phyloP scores from a whole-genome alignment of 2,797 vertebrate genomes.

The Danio tinwini region DNA sequence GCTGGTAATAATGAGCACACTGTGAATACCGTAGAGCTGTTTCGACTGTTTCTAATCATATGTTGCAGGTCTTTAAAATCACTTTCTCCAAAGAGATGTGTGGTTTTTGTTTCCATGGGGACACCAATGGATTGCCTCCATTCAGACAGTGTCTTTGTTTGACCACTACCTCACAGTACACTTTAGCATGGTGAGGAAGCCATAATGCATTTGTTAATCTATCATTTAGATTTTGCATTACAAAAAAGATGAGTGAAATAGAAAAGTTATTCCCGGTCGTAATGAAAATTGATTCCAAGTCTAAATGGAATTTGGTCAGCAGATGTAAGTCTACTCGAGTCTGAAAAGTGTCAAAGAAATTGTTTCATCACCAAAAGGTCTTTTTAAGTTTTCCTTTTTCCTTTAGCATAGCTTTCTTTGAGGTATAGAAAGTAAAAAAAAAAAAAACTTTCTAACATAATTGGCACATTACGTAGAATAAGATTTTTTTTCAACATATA shows the following conservation, averaged over 20 bases:
- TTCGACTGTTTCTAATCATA: conserved; percentile 37
- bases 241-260: background rate
- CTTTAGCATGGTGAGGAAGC: background rate
- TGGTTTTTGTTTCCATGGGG: conserved; percentile 54
- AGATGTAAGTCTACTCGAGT: background rate
- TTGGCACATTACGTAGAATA: no score
- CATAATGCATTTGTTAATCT: conserved; percentile 18
- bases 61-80: conserved; percentile 32
- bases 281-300: background rate
- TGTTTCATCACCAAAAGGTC: background rate
- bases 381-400: background rate
- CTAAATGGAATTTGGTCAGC: conserved; percentile 3
- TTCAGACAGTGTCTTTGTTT: conserved; percentile 43
- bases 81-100: conserved; percentile 35
- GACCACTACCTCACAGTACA: background rate
- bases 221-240: conserved; percentile 10
- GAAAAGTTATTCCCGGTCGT: background rate
- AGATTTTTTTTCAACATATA: no score
- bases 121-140: conserved; percentile 29
- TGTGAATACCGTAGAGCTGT: conserved; percentile 8
- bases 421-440: no score
- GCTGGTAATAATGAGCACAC: background rate
- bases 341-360: background rate
- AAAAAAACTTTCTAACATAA: no score
- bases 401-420: background rate